These are phyloP conservation scores for Salarias fasciatus DNA, from an alignment of 2,797 vertebrate species.

Conservation along the genomic window DNA sequence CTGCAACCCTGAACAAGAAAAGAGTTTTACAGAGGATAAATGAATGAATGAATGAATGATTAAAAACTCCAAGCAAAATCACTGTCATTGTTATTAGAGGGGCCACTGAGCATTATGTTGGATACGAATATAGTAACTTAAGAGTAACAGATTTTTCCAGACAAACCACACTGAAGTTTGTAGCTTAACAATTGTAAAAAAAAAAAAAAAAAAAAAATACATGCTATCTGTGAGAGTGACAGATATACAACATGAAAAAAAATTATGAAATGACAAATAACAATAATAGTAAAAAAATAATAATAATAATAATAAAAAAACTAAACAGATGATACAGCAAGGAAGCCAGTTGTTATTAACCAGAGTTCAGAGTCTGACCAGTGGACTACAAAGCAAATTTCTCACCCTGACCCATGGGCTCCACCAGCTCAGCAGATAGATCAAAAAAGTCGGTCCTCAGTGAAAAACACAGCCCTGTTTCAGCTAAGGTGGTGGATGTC, in stretches of 20 bases:
- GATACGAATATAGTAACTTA: no score
- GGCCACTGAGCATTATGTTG: no score
- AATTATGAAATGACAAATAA: conserved; percentile 11
- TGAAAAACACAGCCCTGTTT: conserved; percentile 61
- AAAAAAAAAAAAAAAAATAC: no score
- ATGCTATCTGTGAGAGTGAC: no score
- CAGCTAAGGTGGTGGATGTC: conserved; percentile 72
- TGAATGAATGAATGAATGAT: no score
- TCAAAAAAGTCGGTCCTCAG: conserved; percentile 74
- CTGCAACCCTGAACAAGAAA: no score
- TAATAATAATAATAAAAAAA: conserved; percentile 52
- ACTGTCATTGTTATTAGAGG: no score
- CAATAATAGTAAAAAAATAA: conserved; percentile 13
- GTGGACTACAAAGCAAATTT: conserved; percentile 65
- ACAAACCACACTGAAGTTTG: no score
- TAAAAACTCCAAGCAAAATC: no score
- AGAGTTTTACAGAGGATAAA: no score
- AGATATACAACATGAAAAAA: conserved; percentile 22
- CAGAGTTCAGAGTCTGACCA: conserved; percentile 63
- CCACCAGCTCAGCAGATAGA: conserved; percentile 80
- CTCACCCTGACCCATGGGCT: conserved; percentile 81
- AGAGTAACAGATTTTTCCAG: no score
- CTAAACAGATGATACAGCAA: conserved; percentile 46
- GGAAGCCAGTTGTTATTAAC: conserved; percentile 69
- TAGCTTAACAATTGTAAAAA: no score